phyloP scores from a whole-genome alignment of 2,113 vertebrate genomes.

The Budorcas taxicolor region DNA sequence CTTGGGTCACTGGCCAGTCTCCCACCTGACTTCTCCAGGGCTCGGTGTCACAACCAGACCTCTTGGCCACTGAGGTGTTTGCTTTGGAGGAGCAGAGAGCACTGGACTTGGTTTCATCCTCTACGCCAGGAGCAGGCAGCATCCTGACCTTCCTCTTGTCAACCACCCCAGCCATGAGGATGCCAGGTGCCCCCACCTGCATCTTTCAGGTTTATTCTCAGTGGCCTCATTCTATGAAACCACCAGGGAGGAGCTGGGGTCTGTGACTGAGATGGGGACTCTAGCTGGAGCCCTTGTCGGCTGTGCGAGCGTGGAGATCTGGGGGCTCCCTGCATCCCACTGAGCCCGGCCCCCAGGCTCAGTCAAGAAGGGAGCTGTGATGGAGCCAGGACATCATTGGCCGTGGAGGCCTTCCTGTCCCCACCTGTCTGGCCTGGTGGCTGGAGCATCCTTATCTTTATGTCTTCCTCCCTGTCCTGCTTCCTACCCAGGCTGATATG shows the following conservation, averaged over 20 bases:
- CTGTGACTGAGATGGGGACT: background rate
- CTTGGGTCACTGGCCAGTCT: background rate
- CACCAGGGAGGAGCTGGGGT: background rate
- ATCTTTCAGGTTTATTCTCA: background rate
- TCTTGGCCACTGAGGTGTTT: background rate
- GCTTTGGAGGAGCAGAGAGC: background rate
- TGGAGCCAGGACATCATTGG: too few relatives aligned
- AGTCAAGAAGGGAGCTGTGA: background rate
- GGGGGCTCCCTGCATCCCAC: background rate
- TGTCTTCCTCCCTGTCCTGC: background rate
- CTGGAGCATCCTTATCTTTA: background rate
- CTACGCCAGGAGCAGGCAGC: background rate
- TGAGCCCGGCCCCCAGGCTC: background rate
- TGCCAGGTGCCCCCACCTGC: too few relatives aligned
- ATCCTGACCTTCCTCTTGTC: too few relatives aligned
- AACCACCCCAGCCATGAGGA: background rate
- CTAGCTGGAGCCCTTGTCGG: background rate
- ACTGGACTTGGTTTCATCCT: background rate
- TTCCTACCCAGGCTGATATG: background rate
- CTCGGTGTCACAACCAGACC: rapidly evolving
- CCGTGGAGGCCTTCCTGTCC: background rate
- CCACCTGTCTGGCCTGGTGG: background rate
- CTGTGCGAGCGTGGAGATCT: rapidly evolving
- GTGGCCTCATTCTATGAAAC: background rate
- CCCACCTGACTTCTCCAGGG: background rate